These are phyloP conservation scores for Achlya flavicornis DNA, from an alignment of 2,888 invertebrate species.

Conservation along the genomic window DNA sequence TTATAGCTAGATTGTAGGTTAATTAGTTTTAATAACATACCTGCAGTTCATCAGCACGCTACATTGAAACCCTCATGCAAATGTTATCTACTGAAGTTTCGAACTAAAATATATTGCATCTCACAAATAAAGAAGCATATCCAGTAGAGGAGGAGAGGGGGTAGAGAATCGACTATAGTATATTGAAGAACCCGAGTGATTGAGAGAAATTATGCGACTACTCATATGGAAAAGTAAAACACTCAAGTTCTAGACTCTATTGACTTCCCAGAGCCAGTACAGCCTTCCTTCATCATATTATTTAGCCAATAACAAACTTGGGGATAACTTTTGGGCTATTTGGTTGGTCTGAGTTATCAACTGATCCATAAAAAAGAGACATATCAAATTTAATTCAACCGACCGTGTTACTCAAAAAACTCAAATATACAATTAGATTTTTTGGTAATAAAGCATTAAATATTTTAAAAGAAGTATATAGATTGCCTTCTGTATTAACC, in stretches of 20 bases:
- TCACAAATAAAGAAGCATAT: neutral
- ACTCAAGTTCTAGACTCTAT: constrained; percentile 17
- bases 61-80: too few relatives aligned
- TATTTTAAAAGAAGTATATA: too few relatives aligned
- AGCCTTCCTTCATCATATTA: constrained; percentile 37
- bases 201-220: neutral
- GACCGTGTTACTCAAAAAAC: too few relatives aligned
- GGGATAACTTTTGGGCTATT: constrained; percentile 33
- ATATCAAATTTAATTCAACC: too few relatives aligned
- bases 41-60: too few relatives aligned
- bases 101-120: neutral
- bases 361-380: neutral
- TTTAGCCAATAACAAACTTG: constrained; percentile 52
- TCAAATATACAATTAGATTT: too few relatives aligned
- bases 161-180: neutral
- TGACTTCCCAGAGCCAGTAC: constrained; percentile 23
- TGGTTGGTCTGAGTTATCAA: constrained; percentile 22
- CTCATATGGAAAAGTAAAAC: constrained; percentile 8
- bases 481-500: too few relatives aligned
- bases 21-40: too few relatives aligned
- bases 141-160: too few relatives aligned
- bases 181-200: neutral
- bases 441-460: too few relatives aligned
- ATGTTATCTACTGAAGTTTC: too few relatives aligned
- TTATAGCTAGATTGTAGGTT: too few relatives aligned